Conservation (phyloP, 1,140 invertebrate species). For the Sitobion miscanthi region DNA sequence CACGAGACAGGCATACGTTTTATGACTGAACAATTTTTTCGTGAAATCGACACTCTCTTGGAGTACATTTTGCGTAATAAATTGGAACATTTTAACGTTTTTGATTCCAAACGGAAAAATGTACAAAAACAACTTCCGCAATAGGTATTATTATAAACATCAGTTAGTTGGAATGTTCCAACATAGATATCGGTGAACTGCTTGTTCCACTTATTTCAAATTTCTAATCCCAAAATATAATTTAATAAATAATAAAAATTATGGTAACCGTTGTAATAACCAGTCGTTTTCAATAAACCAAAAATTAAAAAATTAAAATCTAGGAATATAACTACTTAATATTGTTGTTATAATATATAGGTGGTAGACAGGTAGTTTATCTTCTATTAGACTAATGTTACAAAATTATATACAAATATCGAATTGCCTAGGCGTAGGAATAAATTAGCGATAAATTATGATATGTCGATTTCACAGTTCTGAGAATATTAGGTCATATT, state of each 20-base stretch:
- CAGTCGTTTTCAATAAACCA: too few relatives aligned
- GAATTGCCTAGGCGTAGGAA: too few relatives aligned
- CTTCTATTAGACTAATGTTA: too few relatives aligned
- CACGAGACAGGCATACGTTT: too few relatives aligned
- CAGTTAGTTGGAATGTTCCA: not conserved
- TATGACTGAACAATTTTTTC: not conserved
- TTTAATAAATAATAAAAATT: not conserved
- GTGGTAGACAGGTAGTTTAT: too few relatives aligned
- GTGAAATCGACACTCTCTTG: not conserved
- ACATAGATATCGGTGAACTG: not conserved
- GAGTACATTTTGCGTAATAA: not conserved
- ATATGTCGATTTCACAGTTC: too few relatives aligned
- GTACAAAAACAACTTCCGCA: not conserved
- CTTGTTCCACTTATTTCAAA: not conserved
- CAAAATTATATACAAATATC: too few relatives aligned
- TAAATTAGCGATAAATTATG: too few relatives aligned
- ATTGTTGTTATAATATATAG: too few relatives aligned
- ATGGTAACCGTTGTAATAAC: not conserved
- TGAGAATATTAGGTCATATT: too few relatives aligned
- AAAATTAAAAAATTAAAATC: too few relatives aligned
- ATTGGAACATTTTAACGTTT: not conserved
- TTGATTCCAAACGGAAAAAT: not conserved
- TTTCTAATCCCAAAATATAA: not conserved
- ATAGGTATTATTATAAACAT: not conserved
- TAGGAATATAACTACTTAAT: too few relatives aligned